These are phyloP conservation scores for Bovichtus variegatus DNA, from an alignment of 2,797 vertebrate genomes.

Conservation along the genomic window DNA sequence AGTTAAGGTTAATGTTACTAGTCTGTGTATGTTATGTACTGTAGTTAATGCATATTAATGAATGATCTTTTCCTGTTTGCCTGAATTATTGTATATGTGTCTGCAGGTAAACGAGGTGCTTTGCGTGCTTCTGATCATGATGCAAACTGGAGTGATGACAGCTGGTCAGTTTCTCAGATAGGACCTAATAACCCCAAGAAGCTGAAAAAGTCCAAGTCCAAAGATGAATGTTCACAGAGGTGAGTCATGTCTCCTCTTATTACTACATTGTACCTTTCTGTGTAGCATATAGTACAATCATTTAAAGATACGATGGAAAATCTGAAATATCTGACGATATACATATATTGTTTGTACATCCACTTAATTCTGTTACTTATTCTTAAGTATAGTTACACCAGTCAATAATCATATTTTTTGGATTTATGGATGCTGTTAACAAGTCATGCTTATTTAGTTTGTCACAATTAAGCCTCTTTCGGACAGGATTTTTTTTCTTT, in stretches of 20 bases:
- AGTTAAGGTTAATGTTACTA: no score
- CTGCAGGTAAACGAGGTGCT: slow-evolving; percentile 94
- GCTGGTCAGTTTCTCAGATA: slow-evolving; percentile 89
- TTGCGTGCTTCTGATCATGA: slow-evolving; percentile 95
- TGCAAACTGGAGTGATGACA: slow-evolving; percentile 95
- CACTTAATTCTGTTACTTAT: neutral
- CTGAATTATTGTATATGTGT: neutral
- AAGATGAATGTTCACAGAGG: slow-evolving; percentile 94
- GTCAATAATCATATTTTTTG: neutral
- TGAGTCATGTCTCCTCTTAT: slow-evolving; percentile 72
- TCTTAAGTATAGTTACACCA: neutral
- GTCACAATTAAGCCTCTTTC: neutral
- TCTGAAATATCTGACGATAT: neutral
- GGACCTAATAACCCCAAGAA: slow-evolving; percentile 94
- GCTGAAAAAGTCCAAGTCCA: slow-evolving; percentile 94
- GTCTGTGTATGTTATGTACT: no score
- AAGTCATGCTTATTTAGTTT: neutral
- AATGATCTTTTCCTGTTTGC: neutral
- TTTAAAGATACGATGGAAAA: neutral
- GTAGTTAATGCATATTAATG: neutral
- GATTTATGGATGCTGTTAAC: neutral
- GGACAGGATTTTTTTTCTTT: neutral
- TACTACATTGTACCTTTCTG: neutral
- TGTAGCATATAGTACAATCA: neutral
- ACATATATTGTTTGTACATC: neutral